These are phyloP conservation scores for Phoronis australis DNA, from an alignment of 2,888 invertebrate species.

Conservation along the genomic window DNA sequence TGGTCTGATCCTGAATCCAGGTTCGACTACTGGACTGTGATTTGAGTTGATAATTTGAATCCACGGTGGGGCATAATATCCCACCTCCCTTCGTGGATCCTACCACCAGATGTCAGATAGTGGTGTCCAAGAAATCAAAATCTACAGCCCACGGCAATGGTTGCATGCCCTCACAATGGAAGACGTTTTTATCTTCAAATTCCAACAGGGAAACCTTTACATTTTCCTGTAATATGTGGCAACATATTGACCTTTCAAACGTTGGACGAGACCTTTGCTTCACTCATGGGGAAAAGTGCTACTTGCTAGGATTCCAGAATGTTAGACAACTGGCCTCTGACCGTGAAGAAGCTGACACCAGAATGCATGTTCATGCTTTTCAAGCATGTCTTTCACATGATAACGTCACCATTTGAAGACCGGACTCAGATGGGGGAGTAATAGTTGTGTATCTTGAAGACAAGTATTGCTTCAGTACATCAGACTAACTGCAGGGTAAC, in stretches of 20 bases:
- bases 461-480: background rate
- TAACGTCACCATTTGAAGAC: background rate
- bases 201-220: slow-evolving; percentile 5
- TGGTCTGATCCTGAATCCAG: too few species aligned
- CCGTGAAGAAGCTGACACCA: slow-evolving; percentile 8
- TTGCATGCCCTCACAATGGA: slow-evolving; percentile 7
- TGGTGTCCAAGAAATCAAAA: background rate
- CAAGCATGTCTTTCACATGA: slow-evolving; percentile 1
- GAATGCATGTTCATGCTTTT: slow-evolving; percentile 4
- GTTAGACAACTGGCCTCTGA: background rate
- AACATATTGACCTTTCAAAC: background rate
- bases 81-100: too few species aligned
- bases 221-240: slow-evolving; percentile 3
- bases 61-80: too few species aligned
- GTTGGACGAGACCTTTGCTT: background rate
- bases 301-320: background rate
- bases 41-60: too few species aligned
- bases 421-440: slow-evolving; percentile 1
- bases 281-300: background rate
- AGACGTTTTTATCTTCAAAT: slow-evolving; percentile 1
- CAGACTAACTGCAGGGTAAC: background rate
- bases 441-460: background rate
- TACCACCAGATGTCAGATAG: too few species aligned
- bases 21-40: too few species aligned
- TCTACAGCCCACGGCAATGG: background rate